A percentile compares a stretch with the other conserved stretches of the same genome.
These are phyloP conservation scores for Siphlonurus alternatus DNA, from an alignment of 2,888 invertebrate genomes.

Conservation along the genomic window DNA sequence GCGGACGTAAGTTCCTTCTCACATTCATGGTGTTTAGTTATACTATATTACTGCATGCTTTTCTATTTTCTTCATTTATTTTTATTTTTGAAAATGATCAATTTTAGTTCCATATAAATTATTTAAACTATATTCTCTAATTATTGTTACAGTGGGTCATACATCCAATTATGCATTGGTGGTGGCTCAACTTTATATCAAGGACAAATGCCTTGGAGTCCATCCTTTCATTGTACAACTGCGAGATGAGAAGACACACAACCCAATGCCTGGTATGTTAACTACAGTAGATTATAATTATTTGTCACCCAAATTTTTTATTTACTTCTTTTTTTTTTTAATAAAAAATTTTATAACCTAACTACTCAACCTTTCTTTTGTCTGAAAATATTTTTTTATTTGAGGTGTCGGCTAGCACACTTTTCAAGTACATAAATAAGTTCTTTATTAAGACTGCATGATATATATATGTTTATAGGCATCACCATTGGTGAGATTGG, in stretches of 20 bases:
- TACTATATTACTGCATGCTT: too few relatives aligned
- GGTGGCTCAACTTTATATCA: slow-evolving; percentile 75
- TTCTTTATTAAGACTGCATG: too few relatives aligned
- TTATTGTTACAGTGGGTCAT: slow-evolving; percentile 80
- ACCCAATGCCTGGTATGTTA: slow-evolving; percentile 61
- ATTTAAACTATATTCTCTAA: too few relatives aligned
- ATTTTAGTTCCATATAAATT: background rate
- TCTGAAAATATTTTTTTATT: too few relatives aligned
- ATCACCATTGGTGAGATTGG: slow-evolving; percentile 92
- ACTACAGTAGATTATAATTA: too few relatives aligned
- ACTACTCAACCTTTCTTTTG: too few relatives aligned
- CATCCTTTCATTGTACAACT: slow-evolving; percentile 89
- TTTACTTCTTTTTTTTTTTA: too few relatives aligned
- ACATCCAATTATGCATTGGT: slow-evolving; percentile 86
- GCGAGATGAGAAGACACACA: slow-evolving; percentile 72
- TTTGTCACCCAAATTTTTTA: too few relatives aligned
- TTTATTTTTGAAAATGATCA: background rate
- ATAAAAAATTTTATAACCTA: too few relatives aligned
- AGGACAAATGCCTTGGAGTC: slow-evolving; percentile 69
- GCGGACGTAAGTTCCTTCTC: slow-evolving; percentile 54
- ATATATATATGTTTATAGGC: slow-evolving; percentile 29
- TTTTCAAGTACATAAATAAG: too few relatives aligned
- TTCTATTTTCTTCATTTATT: background rate
- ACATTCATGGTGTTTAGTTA: background rate
- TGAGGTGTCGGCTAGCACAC: too few relatives aligned